phyloP scores from a whole-genome alignment of 2,888 invertebrate species.

The Dicranocentrus wangi region DNA sequence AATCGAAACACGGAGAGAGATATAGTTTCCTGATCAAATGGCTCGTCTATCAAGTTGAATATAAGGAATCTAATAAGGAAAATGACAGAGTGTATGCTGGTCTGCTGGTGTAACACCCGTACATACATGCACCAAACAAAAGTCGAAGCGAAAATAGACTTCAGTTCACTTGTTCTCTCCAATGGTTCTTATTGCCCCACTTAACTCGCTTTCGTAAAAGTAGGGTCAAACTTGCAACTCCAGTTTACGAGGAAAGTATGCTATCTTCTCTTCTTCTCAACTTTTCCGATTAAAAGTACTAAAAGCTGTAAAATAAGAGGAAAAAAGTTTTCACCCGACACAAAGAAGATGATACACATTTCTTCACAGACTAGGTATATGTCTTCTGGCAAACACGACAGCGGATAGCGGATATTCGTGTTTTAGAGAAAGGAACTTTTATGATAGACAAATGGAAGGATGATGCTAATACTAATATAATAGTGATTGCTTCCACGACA shows the following conservation, averaged over 20 bases:
- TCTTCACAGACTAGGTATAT: neutral
- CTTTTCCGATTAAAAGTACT: constrained; percentile 57
- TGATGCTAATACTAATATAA: constrained; percentile 7
- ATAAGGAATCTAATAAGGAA: constrained; percentile 52
- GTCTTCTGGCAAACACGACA: neutral
- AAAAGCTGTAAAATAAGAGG: constrained; percentile 52
- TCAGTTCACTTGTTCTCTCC: neutral
- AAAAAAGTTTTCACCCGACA: constrained; percentile 31
- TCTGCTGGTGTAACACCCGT: too few relatives aligned
- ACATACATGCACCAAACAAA: constrained; percentile 2
- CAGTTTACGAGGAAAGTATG: neutral
- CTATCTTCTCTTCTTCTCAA: constrained; percentile 31
- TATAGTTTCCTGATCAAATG: constrained; percentile 51
- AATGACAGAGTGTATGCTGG: too few relatives aligned
- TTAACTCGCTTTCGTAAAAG: neutral
- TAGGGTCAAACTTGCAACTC: neutral
- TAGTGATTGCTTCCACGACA: neutral
- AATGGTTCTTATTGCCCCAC: constrained; percentile 15
- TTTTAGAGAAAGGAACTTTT: neutral
- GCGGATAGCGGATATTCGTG: neutral
- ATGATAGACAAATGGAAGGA: neutral
- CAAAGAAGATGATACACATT: constrained; percentile 9
- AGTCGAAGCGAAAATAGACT: constrained; percentile 12
- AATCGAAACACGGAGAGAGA: constrained; percentile 24
- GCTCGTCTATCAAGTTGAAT: constrained; percentile 51